Base-by-base conservation (phyloP, 2,113 vertebrate genomes). In the Paradisaea rubra region DNA sequence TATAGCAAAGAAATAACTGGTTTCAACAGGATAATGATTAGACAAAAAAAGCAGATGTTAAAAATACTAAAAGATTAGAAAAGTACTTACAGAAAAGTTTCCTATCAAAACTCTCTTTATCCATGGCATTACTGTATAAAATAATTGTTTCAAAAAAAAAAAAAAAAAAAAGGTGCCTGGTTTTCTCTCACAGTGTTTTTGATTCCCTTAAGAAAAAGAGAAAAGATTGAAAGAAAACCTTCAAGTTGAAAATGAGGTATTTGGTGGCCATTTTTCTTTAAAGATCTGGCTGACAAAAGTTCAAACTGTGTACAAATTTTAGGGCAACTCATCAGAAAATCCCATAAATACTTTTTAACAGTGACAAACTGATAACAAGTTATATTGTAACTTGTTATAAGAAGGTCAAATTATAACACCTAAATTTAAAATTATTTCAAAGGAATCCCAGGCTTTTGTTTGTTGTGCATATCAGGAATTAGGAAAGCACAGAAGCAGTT, bases 241-340 rank as follows among this genome's bases (percentile, higher is more conserved):
- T 54, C 19, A 44, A 14, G 5, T 8, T 73, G 8, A 7, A 70
- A 70, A 52, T 35, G 0, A 63, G 4, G 1, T 31, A 0, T 60
- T 42, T 59, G 6, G 8, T 47, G 21, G 13, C 8, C 7, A 47
- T 71, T 78, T 73, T 66, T 1, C 4, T 85, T 66, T 71, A 47
- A 59, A n/a, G 0, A 7, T 47, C 23, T 49, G 1, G 2, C 23
- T 91, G 19, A 56, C 12, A 76, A 7, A 74, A 33, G 4, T 44
- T 71, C 24, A 53, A 22, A 15, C 0, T 33, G 1, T 10, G 15
- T 7, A 63, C 2, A 24, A 69, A 47, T 71, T 81, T 50, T 45
- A 59, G 14, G 3, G 3, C 1, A 59, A 35, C 8, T 33, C 24
- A 66, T 10, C 1, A 47, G 5, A 8, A 78, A 73, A 56, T 18